These are phyloP conservation scores for Dendroctonus valens DNA, from an alignment of 1,140 invertebrate species.

Conservation along the genomic window DNA sequence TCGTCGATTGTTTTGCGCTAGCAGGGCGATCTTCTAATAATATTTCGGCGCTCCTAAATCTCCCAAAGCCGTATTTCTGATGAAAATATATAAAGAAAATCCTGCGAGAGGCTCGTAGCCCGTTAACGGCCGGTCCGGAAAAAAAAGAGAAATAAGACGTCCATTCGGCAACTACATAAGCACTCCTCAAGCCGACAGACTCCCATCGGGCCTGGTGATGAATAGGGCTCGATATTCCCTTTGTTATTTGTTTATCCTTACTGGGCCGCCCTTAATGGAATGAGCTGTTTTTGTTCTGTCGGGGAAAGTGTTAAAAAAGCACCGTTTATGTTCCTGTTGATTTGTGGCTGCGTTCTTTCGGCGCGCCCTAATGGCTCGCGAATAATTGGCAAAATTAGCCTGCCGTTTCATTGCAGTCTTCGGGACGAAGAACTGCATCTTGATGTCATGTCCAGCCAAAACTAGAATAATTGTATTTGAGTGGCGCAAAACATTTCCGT, in stretches of 20 bases:
- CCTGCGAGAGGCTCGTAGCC: conserved; percentile 17
- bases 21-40: no score
- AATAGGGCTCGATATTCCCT: conserved; percentile 20
- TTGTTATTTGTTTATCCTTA: conserved; percentile 23
- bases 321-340: conserved; percentile 13
- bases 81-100: conserved; percentile 25
- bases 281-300: conserved; percentile 5
- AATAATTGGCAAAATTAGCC: background rate
- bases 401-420: background rate
- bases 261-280: conserved; percentile 5
- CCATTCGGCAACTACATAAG: conserved; percentile 25
- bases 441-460: no score
- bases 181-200: conserved; percentile 17
- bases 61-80: conserved; percentile 1
- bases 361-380: no score
- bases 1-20: no score
- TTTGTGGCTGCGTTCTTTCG: conserved; percentile 2
- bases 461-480: no score
- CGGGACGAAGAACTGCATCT: background rate
- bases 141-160: conserved; percentile 26
- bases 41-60: background rate
- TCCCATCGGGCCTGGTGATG: conserved; percentile 11
- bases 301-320: conserved; percentile 13
- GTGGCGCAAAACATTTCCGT: background rate
- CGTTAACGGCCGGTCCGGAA: conserved; percentile 17